phyloP scores from a whole-genome alignment of 2,797 vertebrate species.

The Staurois parvus region DNA sequence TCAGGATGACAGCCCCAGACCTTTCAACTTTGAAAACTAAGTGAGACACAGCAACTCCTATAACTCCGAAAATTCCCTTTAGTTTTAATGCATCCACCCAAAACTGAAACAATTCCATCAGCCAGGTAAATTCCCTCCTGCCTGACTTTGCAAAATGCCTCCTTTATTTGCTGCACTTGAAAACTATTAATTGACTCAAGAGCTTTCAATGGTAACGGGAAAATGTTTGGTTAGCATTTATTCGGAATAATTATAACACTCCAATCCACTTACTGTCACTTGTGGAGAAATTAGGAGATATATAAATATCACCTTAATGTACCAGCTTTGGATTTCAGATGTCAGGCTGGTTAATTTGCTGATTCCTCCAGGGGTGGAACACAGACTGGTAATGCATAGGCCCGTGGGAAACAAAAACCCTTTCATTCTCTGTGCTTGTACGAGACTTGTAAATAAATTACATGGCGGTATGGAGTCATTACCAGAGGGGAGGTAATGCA shows the following conservation, averaged over 20 bases:
- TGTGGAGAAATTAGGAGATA: constrained; percentile 63
- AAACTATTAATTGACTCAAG: constrained; percentile 65
- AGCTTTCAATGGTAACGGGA: constrained; percentile 50
- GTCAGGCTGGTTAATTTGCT: constrained; percentile 53
- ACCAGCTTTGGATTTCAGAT: constrained; percentile 32
- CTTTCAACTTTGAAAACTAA: too few species aligned
- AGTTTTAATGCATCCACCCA: too few species aligned
- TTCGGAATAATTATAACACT: constrained; percentile 66
- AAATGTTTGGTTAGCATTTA: constrained; percentile 66
- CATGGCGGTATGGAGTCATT: constrained; percentile 50
- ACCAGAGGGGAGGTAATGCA: constrained; percentile 13
- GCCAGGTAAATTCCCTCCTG: not conserved
- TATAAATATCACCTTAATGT: constrained; percentile 62
- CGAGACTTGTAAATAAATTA: constrained; percentile 49
- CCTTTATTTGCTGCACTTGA: constrained; percentile 58
- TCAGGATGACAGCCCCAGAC: too few species aligned
- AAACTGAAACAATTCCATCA: constrained; percentile 25
- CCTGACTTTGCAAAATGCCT: constrained; percentile 50
- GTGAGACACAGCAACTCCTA: too few species aligned
- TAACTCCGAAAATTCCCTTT: too few species aligned
- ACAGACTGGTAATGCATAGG: constrained; percentile 34
- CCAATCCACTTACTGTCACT: constrained; percentile 55
- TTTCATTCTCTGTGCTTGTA: not conserved
- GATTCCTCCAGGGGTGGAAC: constrained; percentile 42
- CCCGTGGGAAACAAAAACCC: constrained; percentile 8